Evolutionary conservation across 2,797 vertebrate species (phyloP).

Genomic region (Semotilus atromaculatus): DNA sequence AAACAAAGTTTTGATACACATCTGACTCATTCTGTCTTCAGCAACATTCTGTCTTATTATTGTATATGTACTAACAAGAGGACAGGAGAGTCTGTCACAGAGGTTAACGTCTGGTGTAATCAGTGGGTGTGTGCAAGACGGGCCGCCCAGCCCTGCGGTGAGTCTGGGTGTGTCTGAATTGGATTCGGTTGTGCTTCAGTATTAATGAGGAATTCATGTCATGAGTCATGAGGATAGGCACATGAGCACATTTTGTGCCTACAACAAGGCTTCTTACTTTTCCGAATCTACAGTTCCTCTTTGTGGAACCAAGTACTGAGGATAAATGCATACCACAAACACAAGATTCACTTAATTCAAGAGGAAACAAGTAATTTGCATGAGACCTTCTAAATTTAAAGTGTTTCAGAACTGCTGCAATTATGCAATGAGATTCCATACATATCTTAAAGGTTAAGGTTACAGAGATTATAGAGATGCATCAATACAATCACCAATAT

Average conservation of each 20-base stretch:
- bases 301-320: not conserved
- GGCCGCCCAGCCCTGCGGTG: slow-evolving; percentile 34
- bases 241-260: slow-evolving; percentile 29
- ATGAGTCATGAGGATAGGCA: slow-evolving; percentile 36
- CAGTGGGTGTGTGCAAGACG: slow-evolving; percentile 11
- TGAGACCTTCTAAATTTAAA: slow-evolving; percentile 6
- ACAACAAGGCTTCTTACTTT: slow-evolving; percentile 16
- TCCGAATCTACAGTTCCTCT: not conserved
- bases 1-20: not conserved
- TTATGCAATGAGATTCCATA: not conserved
- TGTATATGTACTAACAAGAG: not conserved
- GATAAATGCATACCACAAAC: not conserved
- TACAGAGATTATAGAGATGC: not conserved
- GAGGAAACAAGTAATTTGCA: not conserved
- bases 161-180: slow-evolving; percentile 31
- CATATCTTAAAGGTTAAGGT: not conserved
- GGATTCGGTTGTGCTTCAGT: slow-evolving; percentile 16
- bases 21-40: no score
- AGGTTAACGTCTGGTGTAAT: slow-evolving; percentile 9
- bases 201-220: slow-evolving; percentile 33
- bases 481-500: not conserved
- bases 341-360: not conserved
- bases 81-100: not conserved
- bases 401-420: not conserved
- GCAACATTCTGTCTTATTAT: not conserved